Percentiles rank a stretch among this genome's conserved stretches.
Evolutionary conservation across 2,113 vertebrate genomes (phyloP).

Genomic region (Paradisaea rubra): DNA sequence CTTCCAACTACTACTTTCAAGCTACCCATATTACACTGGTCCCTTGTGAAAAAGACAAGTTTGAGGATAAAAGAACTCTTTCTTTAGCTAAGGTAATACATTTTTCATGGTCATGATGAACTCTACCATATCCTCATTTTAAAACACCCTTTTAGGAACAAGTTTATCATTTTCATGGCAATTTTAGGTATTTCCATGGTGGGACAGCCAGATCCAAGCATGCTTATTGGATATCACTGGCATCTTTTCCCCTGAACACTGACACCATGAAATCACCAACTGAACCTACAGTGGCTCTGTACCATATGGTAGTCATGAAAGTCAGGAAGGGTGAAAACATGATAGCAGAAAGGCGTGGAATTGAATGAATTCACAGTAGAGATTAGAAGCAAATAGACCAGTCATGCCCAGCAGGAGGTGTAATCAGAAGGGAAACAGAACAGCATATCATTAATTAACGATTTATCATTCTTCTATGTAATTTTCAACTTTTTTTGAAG

Average conservation of each 20-base stretch:
- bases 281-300: background rate
- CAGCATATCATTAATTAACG: constrained; percentile 48
- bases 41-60: background rate
- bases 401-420: constrained; percentile 38
- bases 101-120: constrained; percentile 16
- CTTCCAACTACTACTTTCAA: background rate
- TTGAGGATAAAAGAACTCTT: background rate
- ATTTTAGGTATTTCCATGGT: constrained; percentile 29
- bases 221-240: background rate
- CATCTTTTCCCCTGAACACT: background rate
- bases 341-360: constrained; percentile 2
- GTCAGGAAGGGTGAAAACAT: constrained; percentile 31
- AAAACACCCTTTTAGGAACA: background rate
- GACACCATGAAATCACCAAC: constrained; percentile 2
- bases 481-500: constrained; percentile 20
- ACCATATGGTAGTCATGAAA: constrained; percentile 7
- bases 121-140: background rate
- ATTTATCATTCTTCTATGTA: constrained; percentile 40
- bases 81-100: constrained; percentile 1
- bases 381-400: constrained; percentile 13
- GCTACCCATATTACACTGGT: background rate
- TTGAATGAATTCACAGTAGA: constrained; percentile 24
- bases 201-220: background rate
- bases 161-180: background rate
- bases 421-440: constrained; percentile 54